Evolutionary conservation across 2,797 vertebrate genomes (phyloP).

Genomic region (Ispidina picta): DNA sequence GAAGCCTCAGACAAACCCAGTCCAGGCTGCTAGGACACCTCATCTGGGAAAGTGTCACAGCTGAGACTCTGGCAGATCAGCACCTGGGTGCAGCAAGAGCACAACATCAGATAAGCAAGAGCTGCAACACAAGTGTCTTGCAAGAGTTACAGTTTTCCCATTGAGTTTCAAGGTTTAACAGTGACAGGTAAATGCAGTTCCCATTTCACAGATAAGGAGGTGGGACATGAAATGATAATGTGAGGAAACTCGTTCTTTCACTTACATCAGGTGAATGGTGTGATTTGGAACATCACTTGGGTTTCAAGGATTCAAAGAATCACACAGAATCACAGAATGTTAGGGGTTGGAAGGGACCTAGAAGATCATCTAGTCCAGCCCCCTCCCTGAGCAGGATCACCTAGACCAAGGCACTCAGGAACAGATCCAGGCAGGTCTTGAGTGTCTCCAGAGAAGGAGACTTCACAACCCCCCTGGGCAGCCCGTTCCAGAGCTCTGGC

Average conservation of each 20-base stretch:
- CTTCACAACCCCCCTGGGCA: no score
- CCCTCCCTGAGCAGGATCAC: no score
- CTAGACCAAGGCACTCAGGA: no score
- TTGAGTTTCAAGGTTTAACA: neutral
- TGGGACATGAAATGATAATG: neutral
- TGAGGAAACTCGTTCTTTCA: neutral
- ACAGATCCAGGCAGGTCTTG: no score
- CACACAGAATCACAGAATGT: no score
- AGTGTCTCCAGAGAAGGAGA: no score
- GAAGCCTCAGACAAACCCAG: neutral
- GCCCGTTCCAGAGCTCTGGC: no score
- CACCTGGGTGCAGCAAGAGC: neutral
- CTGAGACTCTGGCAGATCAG: neutral
- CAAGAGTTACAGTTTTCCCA: neutral
- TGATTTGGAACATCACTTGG: neutral
- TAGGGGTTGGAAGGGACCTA: no score
- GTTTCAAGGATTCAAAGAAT: neutral
- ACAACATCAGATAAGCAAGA: accelerated
- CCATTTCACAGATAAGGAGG: neutral
- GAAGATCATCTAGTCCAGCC: no score
- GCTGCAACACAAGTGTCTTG: neutral
- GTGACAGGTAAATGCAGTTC: neutral
- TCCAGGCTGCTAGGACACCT: accelerated
- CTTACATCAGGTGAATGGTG: neutral
- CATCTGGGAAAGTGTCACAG: neutral